phyloP scores from a whole-genome alignment of 2,888 invertebrate genomes.

The Carterocephalus palaemon region DNA sequence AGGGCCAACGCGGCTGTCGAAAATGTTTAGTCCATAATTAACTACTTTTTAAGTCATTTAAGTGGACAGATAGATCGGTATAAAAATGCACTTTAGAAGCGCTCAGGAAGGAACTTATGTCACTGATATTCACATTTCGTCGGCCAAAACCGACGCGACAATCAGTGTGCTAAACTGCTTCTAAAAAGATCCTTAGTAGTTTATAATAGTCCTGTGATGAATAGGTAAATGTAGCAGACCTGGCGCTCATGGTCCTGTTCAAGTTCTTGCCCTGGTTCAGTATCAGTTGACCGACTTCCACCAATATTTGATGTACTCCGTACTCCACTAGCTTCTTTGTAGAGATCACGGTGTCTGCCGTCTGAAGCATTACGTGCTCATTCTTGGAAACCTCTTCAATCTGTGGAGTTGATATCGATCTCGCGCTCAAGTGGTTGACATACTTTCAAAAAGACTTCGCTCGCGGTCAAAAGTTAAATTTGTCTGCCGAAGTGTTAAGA shows the following conservation, averaged over 20 bases:
- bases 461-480: conserved; percentile 10
- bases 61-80: no score
- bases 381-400: conserved; percentile 82
- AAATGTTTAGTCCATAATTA: no score
- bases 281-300: conserved; percentile 85
- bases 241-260: conserved; percentile 82
- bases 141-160: no score
- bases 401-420: conserved; percentile 37
- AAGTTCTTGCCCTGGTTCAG: conserved; percentile 80
- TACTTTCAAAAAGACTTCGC: conserved; percentile 9
- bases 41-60: no score
- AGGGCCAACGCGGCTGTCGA: no score
- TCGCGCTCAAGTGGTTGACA: conserved; percentile 19
- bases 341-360: conserved; percentile 90
- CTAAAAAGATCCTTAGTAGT: no score
- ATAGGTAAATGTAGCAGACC: conserved; percentile 46
- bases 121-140: no score
- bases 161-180: no score
- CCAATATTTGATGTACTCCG: conserved; percentile 88
- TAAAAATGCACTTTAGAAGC: no score
- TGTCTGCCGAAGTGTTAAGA: no score
- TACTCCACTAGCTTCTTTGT: conserved; percentile 91
- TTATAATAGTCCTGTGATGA: no score
- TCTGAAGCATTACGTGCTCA: conserved; percentile 88
- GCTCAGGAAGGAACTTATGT: no score